Evolutionary conservation across 2,888 invertebrate genomes (phyloP), one percentile per base, ranked within the genome.

Genomic region (Drosophila austrosaltans): DNA sequence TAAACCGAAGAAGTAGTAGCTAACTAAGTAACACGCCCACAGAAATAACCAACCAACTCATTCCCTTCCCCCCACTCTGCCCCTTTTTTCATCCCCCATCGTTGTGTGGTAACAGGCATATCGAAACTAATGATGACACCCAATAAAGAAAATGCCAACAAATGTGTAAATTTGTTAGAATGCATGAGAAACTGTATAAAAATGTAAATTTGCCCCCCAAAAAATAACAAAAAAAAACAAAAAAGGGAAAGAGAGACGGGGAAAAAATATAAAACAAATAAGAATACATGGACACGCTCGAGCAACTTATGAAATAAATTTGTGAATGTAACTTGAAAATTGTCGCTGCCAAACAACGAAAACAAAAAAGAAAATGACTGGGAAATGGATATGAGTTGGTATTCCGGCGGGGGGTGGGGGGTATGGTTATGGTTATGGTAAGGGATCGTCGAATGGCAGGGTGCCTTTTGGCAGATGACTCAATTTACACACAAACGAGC

Each of bases 401-500:
- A 48, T 48, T 5, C 16, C 16, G 16, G 16, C 68, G 57, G 28
- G 48, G 54, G 48, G 60, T 36, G 39, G 22, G 22, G 56, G 10
- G 22, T 60, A 39, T 36, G 22, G 61, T 54, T 60, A 39, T 36
- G 22, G 61, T 54, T 28, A 60, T 56, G 68, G 63, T 57, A 67
- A 67, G 48, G 56, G 42, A 30, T 30, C 4, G 5, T 25, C 53
- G 67, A 61, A 10, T 69, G 58, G 72, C 80, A 77, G 82, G 87
- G 72, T 65, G 85, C 75, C 70, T 40, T 48, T 77, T 75, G 72
- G 75, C 89, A 84, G 85, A 85, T 87, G 88, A 85, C 89, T 85
- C 89, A 89, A 89, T 89, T 85, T 85, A 85, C 89, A 85, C 80
- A 76, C 82, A 85, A 57, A 87, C 89, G 89, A 85, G 87, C 88